Evolutionary conservation across 2,888 invertebrate genomes (phyloP).

Genomic region (Tetranychus truncatus): DNA sequence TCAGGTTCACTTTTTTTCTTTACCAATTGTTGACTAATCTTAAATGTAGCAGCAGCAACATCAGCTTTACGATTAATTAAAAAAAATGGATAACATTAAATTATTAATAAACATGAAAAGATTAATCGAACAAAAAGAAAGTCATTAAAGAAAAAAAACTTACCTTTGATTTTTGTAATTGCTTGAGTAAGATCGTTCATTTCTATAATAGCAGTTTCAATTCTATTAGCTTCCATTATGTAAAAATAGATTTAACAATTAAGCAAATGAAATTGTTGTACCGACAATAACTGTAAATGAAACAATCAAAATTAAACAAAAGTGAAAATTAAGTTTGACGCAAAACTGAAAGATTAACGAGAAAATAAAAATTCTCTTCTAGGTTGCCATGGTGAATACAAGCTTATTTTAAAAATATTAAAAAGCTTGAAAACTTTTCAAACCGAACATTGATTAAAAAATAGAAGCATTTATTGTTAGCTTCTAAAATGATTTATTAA

Average conservation of each 20-base stretch:
- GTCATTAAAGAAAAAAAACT: background rate
- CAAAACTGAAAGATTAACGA: background rate
- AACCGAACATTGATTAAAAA: too few species aligned
- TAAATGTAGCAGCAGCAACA: background rate
- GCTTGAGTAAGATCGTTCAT: background rate
- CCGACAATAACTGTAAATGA: background rate
- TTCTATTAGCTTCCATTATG: background rate
- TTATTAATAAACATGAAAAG: background rate
- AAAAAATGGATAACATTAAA: background rate
- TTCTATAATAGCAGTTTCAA: background rate
- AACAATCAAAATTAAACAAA: background rate
- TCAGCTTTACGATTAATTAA: background rate
- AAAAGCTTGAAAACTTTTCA: too few species aligned
- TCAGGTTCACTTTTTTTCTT: background rate
- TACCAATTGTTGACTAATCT: background rate
- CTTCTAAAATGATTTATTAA: too few species aligned
- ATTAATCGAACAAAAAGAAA: background rate
- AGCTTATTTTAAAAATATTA: too few species aligned
- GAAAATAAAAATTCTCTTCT: too few species aligned
- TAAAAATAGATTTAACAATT: background rate
- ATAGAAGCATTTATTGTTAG: too few species aligned
- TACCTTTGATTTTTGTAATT: background rate
- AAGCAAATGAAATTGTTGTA: background rate
- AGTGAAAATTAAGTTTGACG: background rate
- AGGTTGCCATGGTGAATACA: too few species aligned